A percentile compares a stretch with the other conserved stretches of the same genome.
Conservation (phyloP, 2,113 vertebrate species). For the Garra rufa region DNA sequence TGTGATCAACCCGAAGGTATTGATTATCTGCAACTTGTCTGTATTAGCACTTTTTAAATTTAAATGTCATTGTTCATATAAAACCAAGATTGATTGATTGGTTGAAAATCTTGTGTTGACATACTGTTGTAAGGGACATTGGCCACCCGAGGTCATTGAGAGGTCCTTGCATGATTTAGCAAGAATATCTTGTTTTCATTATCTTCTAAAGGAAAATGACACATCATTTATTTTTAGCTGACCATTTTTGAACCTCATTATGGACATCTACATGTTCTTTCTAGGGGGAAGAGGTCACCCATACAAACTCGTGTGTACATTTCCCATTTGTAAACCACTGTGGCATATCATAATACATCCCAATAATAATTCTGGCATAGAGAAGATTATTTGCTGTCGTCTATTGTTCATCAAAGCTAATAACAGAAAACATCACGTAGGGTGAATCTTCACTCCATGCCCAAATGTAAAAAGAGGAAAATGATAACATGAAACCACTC, state of each 20-base stretch:
- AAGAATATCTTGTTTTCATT: background rate
- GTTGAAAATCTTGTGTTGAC: background rate
- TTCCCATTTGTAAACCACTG: slow-evolving; percentile 64
- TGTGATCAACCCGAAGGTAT: background rate
- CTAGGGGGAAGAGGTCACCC: slow-evolving; percentile 47
- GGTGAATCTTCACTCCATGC: slow-evolving; percentile 48
- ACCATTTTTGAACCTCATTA: slow-evolving; percentile 37
- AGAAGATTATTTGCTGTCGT: slow-evolving; percentile 54
- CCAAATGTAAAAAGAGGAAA: background rate
- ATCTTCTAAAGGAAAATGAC: slow-evolving; percentile 54
- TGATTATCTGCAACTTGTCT: background rate
- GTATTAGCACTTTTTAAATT: background rate
- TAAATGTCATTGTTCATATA: background rate
- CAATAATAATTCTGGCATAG: slow-evolving; percentile 60
- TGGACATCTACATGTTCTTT: slow-evolving; percentile 44
- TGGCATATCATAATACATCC: slow-evolving; percentile 59
- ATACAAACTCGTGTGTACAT: slow-evolving; percentile 49
- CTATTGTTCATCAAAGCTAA: slow-evolving; percentile 69
- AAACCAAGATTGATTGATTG: background rate
- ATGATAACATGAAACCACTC: background rate
- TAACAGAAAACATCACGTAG: slow-evolving; percentile 72
- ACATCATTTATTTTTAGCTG: slow-evolving; percentile 54
- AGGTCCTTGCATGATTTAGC: slow-evolving; percentile 5
- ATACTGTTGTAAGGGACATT: background rate
- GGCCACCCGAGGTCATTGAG: background rate